These are phyloP conservation scores for Enoplosus armatus DNA, from an alignment of 2,797 vertebrate genomes.

Conservation along the genomic window DNA sequence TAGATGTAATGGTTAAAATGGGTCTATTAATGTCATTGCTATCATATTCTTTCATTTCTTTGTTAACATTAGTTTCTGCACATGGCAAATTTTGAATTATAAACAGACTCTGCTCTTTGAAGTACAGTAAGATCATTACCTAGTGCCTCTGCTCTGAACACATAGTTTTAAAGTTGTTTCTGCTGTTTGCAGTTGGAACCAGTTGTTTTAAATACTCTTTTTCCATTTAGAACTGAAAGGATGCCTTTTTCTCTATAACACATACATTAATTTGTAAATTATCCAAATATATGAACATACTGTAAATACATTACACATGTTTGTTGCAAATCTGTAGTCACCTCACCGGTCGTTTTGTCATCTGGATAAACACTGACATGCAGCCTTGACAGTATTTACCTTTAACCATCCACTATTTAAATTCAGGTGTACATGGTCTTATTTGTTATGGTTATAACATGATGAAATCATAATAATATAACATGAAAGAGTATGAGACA, in stretches of 20 bases:
- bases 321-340: slow-evolving; percentile 7
- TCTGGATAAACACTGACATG: neutral
- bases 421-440: neutral
- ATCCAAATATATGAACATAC: slow-evolving; percentile 20
- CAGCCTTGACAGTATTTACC: slow-evolving; percentile 18
- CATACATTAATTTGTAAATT: neutral
- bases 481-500: neutral
- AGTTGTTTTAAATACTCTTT: slow-evolving; percentile 4
- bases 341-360: neutral
- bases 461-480: neutral
- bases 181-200: slow-evolving; percentile 24
- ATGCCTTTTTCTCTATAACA: neutral
- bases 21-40: neutral
- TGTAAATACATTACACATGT: slow-evolving; percentile 29
- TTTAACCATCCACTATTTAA: slow-evolving; percentile 15
- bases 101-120: neutral
- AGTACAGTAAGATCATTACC: neutral
- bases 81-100: neutral
- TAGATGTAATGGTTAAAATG: neutral
- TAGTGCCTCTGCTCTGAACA: slow-evolving; percentile 29
- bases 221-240: slow-evolving; percentile 6
- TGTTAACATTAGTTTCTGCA: neutral
- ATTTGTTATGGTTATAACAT: slow-evolving; percentile 7
- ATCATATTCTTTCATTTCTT: slow-evolving; percentile 1
- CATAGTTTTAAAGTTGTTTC: slow-evolving; percentile 15